Evolutionary conservation across 2,888 invertebrate genomes (phyloP).

Genomic region (Campaea margaritaria): DNA sequence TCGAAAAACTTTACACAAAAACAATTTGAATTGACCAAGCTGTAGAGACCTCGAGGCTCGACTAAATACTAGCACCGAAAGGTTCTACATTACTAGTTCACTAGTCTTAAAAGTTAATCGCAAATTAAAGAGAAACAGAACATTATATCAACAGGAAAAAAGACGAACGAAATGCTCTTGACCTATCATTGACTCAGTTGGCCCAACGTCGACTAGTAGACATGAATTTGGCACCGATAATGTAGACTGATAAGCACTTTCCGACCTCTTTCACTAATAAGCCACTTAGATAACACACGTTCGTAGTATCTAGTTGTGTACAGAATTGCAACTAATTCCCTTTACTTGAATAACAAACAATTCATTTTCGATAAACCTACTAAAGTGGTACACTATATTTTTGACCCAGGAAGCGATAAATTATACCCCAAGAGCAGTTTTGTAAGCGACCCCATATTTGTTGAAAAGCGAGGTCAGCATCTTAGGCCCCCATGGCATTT

Average conservation of each 20-base stretch:
- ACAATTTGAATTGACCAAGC: too few relatives aligned
- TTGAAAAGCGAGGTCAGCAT: slow-evolving; percentile 38
- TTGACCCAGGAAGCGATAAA: slow-evolving; percentile 44
- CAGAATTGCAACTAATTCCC: slow-evolving; percentile 9
- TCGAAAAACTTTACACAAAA: too few relatives aligned
- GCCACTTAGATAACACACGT: slow-evolving; percentile 16
- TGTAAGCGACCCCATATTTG: slow-evolving; percentile 43
- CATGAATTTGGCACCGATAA: slow-evolving; percentile 54
- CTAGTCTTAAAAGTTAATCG: too few relatives aligned
- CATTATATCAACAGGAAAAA: neutral
- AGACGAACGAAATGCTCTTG: slow-evolving; percentile 55
- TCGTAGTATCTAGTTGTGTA: neutral
- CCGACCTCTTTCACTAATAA: slow-evolving; percentile 44
- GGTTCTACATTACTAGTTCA: too few relatives aligned
- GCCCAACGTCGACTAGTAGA: slow-evolving; percentile 43
- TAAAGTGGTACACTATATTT: slow-evolving; percentile 3
- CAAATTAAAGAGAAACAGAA: too few relatives aligned
- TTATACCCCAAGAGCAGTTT: slow-evolving; percentile 39
- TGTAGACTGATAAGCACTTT: slow-evolving; percentile 44
- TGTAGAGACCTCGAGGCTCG: too few relatives aligned
- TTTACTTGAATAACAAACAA: slow-evolving; percentile 23
- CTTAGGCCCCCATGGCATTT: slow-evolving; percentile 34
- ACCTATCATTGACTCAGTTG: slow-evolving; percentile 55
- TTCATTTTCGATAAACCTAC: neutral
- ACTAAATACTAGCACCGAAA: too few relatives aligned